phyloP scores from a whole-genome alignment of 2,113 vertebrate species.

The Marcusenius ussheri region DNA sequence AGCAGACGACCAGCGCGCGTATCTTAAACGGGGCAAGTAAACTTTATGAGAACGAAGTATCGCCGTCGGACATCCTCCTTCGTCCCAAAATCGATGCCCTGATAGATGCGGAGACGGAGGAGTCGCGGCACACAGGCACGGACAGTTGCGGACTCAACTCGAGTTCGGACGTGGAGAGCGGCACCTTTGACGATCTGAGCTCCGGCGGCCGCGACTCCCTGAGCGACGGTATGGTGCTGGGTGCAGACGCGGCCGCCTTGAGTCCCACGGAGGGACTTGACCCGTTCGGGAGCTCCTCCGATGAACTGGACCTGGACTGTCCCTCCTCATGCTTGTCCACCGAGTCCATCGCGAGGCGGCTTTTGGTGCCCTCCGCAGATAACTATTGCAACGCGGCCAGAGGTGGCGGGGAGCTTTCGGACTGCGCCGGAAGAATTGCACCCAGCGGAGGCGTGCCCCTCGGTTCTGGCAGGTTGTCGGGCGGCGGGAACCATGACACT shows the following conservation, averaged over 20 bases:
- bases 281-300: constrained; percentile 68
- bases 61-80: constrained; percentile 48
- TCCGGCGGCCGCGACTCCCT: constrained; percentile 52
- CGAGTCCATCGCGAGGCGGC: constrained; percentile 23
- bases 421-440: not conserved
- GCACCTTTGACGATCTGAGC: constrained; percentile 59
- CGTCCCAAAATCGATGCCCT: constrained; percentile 26
- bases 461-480: constrained; percentile 23
- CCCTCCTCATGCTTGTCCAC: constrained; percentile 36
- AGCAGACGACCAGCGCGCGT: constrained; percentile 26
- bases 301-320: constrained; percentile 60
- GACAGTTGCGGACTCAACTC: constrained; percentile 51
- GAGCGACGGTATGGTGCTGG: constrained; percentile 45
- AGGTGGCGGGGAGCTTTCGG: not conserved
- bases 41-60: constrained; percentile 37
- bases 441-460: not conserved
- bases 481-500: constrained; percentile 37
- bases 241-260: constrained; percentile 58
- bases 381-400: not conserved
- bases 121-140: not conserved
- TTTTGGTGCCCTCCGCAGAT: constrained; percentile 22
- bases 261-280: constrained; percentile 67
- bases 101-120: not conserved
- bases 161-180: constrained; percentile 56
- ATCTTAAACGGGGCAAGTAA: constrained; percentile 19